Evolutionary conservation across 2,888 invertebrate species (phyloP).

Genomic region (Anaspis maculata): DNA sequence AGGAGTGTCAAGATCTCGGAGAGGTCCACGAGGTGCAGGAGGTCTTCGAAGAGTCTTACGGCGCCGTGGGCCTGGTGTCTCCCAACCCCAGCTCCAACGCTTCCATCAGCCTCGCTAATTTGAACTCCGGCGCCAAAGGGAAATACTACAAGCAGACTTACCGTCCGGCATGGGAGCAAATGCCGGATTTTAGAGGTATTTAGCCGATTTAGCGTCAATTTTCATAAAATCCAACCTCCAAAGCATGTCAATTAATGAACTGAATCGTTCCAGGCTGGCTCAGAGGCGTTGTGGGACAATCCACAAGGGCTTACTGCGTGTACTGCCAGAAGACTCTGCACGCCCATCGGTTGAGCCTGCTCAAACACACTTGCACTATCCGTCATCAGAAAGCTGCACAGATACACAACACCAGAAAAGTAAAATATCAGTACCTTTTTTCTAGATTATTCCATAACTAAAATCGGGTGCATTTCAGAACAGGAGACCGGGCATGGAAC

Average conservation of each 20-base stretch:
- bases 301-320: constrained; percentile 49
- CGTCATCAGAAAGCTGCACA: constrained; percentile 48
- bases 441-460: too few species aligned
- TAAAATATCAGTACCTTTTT: too few species aligned
- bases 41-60: constrained; percentile 25
- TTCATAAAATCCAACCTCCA: too few species aligned
- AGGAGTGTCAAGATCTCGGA: constrained; percentile 18
- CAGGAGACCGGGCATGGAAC: too few species aligned
- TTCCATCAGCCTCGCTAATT: constrained; percentile 10
- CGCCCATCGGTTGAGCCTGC: constrained; percentile 49
- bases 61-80: constrained; percentile 19
- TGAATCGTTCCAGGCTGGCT: constrained; percentile 45
- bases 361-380: constrained; percentile 53
- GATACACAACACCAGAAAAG: constrained; percentile 30
- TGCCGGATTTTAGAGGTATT: constrained; percentile 52
- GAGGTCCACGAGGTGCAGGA: constrained; percentile 28
- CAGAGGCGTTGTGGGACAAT: constrained; percentile 45
- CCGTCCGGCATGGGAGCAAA: constrained; percentile 50
- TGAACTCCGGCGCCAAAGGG: constrained; percentile 21
- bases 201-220: too few species aligned
- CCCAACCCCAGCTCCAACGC: constrained; percentile 18
- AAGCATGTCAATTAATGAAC: constrained; percentile 3
- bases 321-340: constrained; percentile 51
- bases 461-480: too few species aligned
- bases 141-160: constrained; percentile 50